Evolutionary conservation across 2,888 invertebrate genomes (phyloP), one percentile per base, ranked within the genome.

Genomic region (Exephanes ischioxanthus): DNA sequence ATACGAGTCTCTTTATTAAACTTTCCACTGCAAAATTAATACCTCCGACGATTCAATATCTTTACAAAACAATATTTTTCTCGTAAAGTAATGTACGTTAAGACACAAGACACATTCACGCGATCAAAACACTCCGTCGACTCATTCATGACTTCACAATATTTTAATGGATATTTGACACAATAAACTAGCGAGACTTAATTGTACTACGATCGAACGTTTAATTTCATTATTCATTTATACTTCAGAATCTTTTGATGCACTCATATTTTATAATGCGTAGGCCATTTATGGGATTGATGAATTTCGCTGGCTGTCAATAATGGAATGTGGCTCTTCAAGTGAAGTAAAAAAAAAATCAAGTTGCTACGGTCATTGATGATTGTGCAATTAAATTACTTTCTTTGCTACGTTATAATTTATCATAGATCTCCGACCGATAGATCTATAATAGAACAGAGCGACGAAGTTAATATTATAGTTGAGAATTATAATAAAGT

Each of bases 161-260:
- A 66, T 63, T 84, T 80, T 81, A 83, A 72, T 86, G 83, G 80
- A 86, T 61, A 68, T 84, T 70, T 85, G 80, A 87, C 84, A 83
- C 86, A 84, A 82, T 80, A 80, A 80, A 84, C 86, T 83, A 87
- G 83, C 84, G 78, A 84, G 75, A 73, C 73, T 82, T 81, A 87
- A 53, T 83, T 81, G 79, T 51, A 83, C 70, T 85, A 72, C 70
- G 37, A 82, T 82, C 83, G 66, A 84, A 71, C 26, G 58, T 71
- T 76, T 66, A 70, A 71, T 78, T 84, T 83, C 72, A 66, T 84
- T 83, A 70, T 67, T 75, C 58, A 70, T 80, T 81, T 77, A 68
- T 68, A 81, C 76, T 70, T 75, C 81, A 48, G 26, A 68, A 84
- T 72, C 37, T 80, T 80, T 16, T 78, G 37, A 45, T 37, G 37